Base-by-base conservation (phyloP, 2,797 vertebrate species). In the Coendou prehensilis region DNA sequence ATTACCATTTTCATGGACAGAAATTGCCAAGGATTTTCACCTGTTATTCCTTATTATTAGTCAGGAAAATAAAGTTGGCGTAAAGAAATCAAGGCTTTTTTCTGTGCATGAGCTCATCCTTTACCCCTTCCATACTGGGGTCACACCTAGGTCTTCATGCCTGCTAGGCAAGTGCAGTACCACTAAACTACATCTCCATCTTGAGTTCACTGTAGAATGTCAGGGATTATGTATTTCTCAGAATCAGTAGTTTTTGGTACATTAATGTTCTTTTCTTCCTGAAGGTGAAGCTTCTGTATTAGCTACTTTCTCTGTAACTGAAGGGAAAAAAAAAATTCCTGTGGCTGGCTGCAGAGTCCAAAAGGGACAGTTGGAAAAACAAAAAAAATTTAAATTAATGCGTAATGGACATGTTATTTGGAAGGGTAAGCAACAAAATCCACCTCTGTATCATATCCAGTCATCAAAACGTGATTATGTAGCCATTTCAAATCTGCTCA, bases 271-370 rank as follows among this genome's bases (percentile, higher is more conserved):
- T 94, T 89, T 96, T 96, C 47, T 23, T 59, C 94, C 93, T 96
- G 50, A 98, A 99, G 99, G 99, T 69, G 99, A 99, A 96, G 99
- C 99, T 2, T 98, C 98, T 1, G 99, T 99, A 63, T 96, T 99
- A 45, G 98, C 99, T 76, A 98, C 96, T 17, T 99, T 99, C 88
- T 98, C 98, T 50, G 96, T 99, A 96, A 99, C 99, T 0, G 98
- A 99, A 91, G 99, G 99, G n/a, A 99, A 99, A 98, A 99, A 97
- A 98, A 99, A 98, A 98, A 96, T 99, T 93, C 98, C 98, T 1
- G 99, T 99, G 18, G 99, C 99, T 26, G 99, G 99, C 30, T 99
- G 99, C 98, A 98, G 99, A 95, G 99, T 99, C 15, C 99, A 99
- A 89, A 99, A 99, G 47, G 99, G 99, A 54, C 98, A 98, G 2